These are phyloP conservation scores for Corythornis vintsioides DNA, from an alignment of 2,113 vertebrate genomes.

Conservation along the genomic window DNA sequence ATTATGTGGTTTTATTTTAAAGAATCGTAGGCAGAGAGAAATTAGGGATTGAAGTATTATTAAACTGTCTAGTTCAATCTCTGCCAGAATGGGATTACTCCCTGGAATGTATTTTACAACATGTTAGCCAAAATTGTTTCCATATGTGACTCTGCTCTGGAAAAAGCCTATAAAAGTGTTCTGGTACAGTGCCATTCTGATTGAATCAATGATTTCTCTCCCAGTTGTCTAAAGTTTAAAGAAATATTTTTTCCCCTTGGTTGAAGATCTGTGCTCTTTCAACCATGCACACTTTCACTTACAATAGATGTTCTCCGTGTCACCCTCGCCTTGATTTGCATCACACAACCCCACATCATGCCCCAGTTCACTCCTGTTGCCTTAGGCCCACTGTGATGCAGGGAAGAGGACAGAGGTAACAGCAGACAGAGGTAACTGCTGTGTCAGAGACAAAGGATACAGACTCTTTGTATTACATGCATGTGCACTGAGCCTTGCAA, in stretches of 20 bases:
- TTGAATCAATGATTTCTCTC: neutral
- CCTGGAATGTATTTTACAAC: slow-evolving; percentile 21
- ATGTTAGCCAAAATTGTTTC: slow-evolving; percentile 8
- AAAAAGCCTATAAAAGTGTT: neutral
- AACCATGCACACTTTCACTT: neutral
- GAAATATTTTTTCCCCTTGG: neutral
- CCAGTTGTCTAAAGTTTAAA: neutral
- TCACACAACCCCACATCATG: neutral
- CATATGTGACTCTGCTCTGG: neutral
- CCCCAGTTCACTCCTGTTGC: neutral
- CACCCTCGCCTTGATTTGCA: neutral
- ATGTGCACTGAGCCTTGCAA: neutral
- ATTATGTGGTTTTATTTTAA: neutral
- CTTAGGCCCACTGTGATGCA: neutral
- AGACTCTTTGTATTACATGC: neutral
- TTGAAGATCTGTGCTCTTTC: neutral
- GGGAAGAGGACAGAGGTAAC: neutral
- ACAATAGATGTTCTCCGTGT: neutral
- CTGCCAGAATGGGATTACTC: slow-evolving; percentile 12
- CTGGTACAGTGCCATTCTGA: neutral
- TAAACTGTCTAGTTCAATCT: slow-evolving; percentile 24
- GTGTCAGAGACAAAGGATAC: neutral
- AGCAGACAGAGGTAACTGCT: slow-evolving; percentile 2
- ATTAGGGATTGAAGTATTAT: slow-evolving; percentile 23
- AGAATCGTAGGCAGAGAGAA: neutral